phyloP scores from a whole-genome alignment of 2,797 vertebrate genomes.

The Antennarius maculatus region DNA sequence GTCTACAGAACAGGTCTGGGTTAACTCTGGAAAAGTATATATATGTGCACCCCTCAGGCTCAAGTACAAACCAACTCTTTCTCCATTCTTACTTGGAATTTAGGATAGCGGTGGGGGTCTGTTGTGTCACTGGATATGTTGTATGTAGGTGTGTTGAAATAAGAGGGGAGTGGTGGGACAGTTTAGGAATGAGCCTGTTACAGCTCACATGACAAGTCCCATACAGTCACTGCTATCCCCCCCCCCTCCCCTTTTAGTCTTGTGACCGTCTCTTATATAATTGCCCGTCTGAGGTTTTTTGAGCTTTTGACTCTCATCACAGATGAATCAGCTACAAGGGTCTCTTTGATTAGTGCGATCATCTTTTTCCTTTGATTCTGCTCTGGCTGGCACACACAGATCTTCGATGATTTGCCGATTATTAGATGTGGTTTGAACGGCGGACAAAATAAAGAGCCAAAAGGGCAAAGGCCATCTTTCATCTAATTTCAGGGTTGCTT shows the following conservation, averaged over 20 bases:
- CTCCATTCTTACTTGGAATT: conserved; percentile 27
- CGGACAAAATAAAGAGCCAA: conserved; percentile 49
- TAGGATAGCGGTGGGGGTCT: conserved; percentile 28
- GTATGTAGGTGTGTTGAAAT: conserved; percentile 37
- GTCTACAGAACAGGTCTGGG: conserved; percentile 43
- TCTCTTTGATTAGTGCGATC: conserved; percentile 58
- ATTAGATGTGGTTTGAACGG: conserved; percentile 54
- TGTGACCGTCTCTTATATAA: conserved; percentile 54
- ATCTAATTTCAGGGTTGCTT: conserved; percentile 62
- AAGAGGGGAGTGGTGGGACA: conserved; percentile 21
- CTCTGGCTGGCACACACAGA: conserved; percentile 33
- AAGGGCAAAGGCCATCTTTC: conserved; percentile 62
- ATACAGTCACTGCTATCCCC: conserved; percentile 47
- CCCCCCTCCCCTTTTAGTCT: conserved; percentile 39
- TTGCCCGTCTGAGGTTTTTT: conserved; percentile 55
- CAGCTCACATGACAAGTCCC: conserved; percentile 69
- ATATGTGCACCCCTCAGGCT: conserved; percentile 4
- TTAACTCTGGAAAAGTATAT: conserved; percentile 37
- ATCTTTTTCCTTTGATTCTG: conserved; percentile 59
- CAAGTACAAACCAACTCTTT: conserved; percentile 23
- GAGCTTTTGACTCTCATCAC: conserved; percentile 32
- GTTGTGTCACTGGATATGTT: conserved; percentile 26
- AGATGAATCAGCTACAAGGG: conserved; percentile 43
- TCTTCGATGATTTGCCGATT: conserved; percentile 52
- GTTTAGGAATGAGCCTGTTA: conserved; percentile 51